Percentiles rank a stretch among this genome's conserved stretches.
Conservation (phyloP, 2,113 vertebrate genomes). For the Chloebia gouldiae region DNA sequence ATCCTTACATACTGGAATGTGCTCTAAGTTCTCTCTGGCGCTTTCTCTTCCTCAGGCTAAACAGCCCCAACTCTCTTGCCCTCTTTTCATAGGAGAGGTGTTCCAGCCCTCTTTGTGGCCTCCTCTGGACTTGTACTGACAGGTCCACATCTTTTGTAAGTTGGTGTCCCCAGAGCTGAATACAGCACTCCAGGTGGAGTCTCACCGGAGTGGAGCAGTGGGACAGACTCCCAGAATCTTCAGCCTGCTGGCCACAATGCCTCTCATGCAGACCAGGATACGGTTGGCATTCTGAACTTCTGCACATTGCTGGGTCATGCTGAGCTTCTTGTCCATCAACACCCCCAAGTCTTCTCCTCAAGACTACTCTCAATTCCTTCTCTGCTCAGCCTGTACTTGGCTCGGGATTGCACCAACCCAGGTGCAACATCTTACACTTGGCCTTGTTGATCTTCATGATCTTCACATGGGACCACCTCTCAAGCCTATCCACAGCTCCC, state of each 20-base stretch:
- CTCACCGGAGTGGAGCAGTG: neutral
- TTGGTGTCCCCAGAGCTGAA: neutral
- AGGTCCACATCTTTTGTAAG: neutral
- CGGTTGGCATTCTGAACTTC: neutral
- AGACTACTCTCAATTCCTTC: neutral
- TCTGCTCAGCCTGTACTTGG: neutral
- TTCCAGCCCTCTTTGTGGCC: neutral
- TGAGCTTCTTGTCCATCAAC: neutral
- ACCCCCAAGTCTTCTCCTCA: neutral
- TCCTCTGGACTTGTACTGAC: neutral
- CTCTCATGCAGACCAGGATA: neutral
- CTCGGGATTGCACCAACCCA: accelerated
- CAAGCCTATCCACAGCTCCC: too few species aligned
- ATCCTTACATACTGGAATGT: too few species aligned
- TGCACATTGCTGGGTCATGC: neutral
- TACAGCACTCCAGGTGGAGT: neutral
- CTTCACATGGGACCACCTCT: neutral
- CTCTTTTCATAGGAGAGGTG: neutral
- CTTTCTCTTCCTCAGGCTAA: neutral
- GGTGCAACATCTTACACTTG: neutral
- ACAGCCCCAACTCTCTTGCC: neutral
- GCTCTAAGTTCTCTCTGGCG: neutral
- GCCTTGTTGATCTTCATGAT: neutral
- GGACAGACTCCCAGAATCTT: neutral
- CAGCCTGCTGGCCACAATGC: neutral